These are phyloP conservation scores for Octomys mimax DNA, from an alignment of 2,797 vertebrate genomes.

Conservation along the genomic window DNA sequence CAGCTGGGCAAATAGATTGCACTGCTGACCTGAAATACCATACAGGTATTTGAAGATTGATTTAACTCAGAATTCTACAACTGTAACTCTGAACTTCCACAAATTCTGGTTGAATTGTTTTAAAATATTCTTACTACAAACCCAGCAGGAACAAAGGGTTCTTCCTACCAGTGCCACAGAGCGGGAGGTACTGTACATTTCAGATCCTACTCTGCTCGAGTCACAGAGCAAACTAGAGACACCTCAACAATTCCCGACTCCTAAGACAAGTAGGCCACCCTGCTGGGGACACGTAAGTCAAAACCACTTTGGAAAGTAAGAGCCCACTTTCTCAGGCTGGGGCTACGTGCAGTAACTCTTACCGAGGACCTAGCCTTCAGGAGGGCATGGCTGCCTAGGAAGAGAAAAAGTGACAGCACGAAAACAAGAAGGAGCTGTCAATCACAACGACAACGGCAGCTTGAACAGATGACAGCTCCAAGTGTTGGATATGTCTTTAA, in stretches of 20 bases:
- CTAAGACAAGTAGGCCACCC: constrained; percentile 2
- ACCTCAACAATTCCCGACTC: neutral
- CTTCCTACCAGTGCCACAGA: neutral
- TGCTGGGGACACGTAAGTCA: neutral
- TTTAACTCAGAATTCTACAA: constrained; percentile 42
- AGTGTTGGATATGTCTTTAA: constrained; percentile 48
- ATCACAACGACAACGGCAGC: neutral
- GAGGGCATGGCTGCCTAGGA: constrained; percentile 45
- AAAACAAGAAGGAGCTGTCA: neutral
- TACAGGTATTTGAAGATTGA: constrained; percentile 25
- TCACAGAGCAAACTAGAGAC: neutral
- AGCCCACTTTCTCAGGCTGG: neutral
- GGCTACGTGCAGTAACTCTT: constrained; percentile 20
- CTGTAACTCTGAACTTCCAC: neutral
- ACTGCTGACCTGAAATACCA: neutral
- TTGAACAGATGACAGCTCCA: neutral
- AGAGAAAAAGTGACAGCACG: neutral
- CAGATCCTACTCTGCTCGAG: neutral
- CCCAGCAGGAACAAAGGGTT: neutral
- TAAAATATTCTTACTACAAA: neutral
- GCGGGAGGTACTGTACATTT: neutral
- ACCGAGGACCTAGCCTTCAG: neutral
- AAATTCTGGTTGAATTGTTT: neutral
- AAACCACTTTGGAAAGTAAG: constrained; percentile 28
- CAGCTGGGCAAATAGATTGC: neutral